Conservation (phyloP, 2,797 vertebrate genomes). For the Taeniopygia guttata region DNA sequence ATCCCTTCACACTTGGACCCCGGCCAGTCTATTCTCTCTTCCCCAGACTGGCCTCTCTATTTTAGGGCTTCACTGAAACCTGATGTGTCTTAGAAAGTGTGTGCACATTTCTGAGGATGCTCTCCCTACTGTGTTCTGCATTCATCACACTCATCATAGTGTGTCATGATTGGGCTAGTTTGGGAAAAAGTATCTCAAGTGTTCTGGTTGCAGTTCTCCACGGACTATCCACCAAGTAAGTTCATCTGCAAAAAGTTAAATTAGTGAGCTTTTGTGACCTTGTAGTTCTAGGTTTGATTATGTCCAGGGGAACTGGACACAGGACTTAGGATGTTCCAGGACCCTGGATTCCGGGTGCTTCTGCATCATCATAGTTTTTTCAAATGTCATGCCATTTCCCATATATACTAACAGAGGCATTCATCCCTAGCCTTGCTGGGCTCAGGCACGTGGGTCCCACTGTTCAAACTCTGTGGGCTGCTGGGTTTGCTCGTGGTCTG, state of each 20-base stretch:
- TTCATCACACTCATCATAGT: not conserved
- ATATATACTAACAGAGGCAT: not conserved
- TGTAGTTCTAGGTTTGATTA: not conserved
- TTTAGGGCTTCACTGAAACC: not conserved
- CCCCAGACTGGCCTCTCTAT: not conserved
- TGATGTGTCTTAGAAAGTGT: not conserved
- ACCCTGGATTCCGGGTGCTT: not conserved
- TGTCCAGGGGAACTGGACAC: not conserved
- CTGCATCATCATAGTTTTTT: not conserved
- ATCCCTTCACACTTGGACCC: not conserved
- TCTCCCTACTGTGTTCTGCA: not conserved
- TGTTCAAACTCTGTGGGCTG: not conserved
- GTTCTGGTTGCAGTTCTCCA: not conserved
- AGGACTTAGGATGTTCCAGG: not conserved
- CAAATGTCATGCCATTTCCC: not conserved
- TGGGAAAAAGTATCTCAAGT: not conserved
- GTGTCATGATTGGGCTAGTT: not conserved
- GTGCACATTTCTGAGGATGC: not conserved
- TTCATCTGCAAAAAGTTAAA: not conserved
- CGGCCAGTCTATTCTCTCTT: not conserved
- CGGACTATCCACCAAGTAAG: not conserved
- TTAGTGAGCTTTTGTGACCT: not conserved
- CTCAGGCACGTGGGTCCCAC: not conserved
- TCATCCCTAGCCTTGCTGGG: not conserved
- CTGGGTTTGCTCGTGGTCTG: not conserved